A percentile compares a stretch with the other conserved stretches of the same genome.
phyloP scores from a whole-genome alignment of 1,140 invertebrate genomes.

The Trissolcus basalis region DNA sequence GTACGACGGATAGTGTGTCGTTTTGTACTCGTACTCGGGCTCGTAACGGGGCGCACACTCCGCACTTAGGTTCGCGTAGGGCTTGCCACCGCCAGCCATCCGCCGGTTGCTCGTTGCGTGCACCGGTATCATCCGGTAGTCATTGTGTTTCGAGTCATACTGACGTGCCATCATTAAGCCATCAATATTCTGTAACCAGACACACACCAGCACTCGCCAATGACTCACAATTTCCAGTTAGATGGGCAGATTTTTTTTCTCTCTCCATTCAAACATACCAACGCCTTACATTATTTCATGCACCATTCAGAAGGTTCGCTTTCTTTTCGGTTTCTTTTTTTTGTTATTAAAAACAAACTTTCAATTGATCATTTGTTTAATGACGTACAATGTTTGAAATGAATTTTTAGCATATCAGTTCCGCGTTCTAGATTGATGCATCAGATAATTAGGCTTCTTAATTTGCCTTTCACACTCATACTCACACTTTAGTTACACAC shows the following conservation, averaged over 20 bases:
- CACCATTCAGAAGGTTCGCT: background rate
- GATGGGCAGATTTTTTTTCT: conserved; percentile 21
- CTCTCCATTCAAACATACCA: background rate
- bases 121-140: conserved; percentile 75
- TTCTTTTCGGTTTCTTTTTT: no score
- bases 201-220: conserved; percentile 75
- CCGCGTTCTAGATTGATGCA: no score
- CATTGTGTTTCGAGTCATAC: conserved; percentile 74
- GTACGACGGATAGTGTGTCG: conserved; percentile 74
- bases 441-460: no score
- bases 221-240: conserved; percentile 66
- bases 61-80: conserved; percentile 69
- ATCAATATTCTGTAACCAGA: conserved; percentile 77
- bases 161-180: conserved; percentile 76
- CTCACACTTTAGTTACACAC: no score
- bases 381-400: no score
- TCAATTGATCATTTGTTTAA: no score
- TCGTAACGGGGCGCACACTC: conserved; percentile 63
- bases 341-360: no score
- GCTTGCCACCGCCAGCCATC: conserved; percentile 66
- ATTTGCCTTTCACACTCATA: no score
- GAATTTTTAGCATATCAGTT: no score
- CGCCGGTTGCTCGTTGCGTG: conserved; percentile 71
- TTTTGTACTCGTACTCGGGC: conserved; percentile 74
- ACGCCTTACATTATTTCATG: background rate